Evolutionary conservation across 2,797 vertebrate species (phyloP).

Genomic region (Microcaecilia unicolor): DNA sequence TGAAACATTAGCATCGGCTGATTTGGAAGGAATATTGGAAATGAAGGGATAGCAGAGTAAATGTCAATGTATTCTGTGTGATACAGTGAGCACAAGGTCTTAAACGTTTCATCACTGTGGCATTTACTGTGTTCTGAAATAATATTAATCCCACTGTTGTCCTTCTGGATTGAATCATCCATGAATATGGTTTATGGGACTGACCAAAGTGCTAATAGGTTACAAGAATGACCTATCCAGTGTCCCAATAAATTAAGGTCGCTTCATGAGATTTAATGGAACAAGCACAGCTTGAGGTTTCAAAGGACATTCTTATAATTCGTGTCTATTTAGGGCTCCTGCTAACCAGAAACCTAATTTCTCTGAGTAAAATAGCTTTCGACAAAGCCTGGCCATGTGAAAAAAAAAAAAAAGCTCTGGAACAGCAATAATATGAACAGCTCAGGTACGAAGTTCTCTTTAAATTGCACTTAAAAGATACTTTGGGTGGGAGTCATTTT

Average conservation of each 20-base stretch:
- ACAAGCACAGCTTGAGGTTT: constrained; percentile 49
- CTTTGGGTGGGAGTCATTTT: too few relatives aligned
- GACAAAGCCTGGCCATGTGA: constrained; percentile 49
- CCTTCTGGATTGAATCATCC: constrained; percentile 66
- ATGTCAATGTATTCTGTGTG: constrained; percentile 83
- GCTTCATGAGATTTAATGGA: constrained; percentile 67
- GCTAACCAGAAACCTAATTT: constrained; percentile 70
- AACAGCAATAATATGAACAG: constrained; percentile 56
- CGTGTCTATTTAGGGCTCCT: constrained; percentile 64
- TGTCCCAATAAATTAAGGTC: constrained; percentile 69
- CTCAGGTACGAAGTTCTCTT: constrained; percentile 51
- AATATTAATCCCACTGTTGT: constrained; percentile 65
- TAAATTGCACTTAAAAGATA: too few relatives aligned
- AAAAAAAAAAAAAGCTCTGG: constrained; percentile 40
- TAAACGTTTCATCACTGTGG: constrained; percentile 64
- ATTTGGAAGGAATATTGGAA: constrained; percentile 66
- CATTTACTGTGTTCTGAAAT: constrained; percentile 66
- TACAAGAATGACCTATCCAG: constrained; percentile 65
- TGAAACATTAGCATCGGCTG: constrained; percentile 57
- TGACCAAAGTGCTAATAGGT: constrained; percentile 66
- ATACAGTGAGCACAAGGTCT: constrained; percentile 61
- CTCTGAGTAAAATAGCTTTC: constrained; percentile 62
- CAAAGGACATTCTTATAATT: constrained; percentile 68
- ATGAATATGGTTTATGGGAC: constrained; percentile 69
- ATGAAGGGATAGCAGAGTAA: constrained; percentile 72